Evolutionary conservation across 2,888 invertebrate genomes (phyloP).

Genomic region (Acleris emargana): DNA sequence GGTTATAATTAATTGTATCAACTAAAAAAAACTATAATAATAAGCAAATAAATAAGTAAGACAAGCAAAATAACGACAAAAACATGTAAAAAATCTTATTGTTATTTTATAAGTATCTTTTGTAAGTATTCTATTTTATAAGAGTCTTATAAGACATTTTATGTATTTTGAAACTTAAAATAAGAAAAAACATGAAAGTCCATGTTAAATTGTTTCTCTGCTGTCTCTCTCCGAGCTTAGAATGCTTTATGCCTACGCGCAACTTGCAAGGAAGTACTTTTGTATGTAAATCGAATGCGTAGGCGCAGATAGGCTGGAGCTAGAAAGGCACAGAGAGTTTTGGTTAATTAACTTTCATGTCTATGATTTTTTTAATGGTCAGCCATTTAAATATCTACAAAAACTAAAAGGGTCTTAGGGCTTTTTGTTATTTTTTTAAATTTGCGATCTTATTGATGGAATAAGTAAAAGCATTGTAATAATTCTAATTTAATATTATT

Average conservation of each 20-base stretch:
- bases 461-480: no score
- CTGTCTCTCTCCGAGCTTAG: constrained; percentile 42
- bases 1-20: no score
- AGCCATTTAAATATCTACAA: no score
- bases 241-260: constrained; percentile 76
- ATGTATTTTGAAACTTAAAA: background rate
- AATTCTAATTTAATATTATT: no score
- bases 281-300: constrained; percentile 81
- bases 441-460: no score
- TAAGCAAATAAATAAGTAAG: no score
- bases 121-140: background rate
- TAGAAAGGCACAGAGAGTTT: constrained; percentile 50
- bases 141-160: background rate
- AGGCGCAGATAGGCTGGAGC: constrained; percentile 57
- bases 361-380: constrained; percentile 8
- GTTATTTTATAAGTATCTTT: background rate
- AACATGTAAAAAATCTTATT: background rate
- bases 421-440: no score
- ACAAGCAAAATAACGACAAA: no score
- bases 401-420: no score
- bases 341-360: constrained; percentile 31
- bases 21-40: no score
- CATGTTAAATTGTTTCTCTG: constrained; percentile 17
- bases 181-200: background rate
- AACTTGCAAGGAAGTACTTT: constrained; percentile 73